Evolutionary conservation across 2,113 vertebrate genomes (phyloP).

Genomic region (Sander vitreus): DNA sequence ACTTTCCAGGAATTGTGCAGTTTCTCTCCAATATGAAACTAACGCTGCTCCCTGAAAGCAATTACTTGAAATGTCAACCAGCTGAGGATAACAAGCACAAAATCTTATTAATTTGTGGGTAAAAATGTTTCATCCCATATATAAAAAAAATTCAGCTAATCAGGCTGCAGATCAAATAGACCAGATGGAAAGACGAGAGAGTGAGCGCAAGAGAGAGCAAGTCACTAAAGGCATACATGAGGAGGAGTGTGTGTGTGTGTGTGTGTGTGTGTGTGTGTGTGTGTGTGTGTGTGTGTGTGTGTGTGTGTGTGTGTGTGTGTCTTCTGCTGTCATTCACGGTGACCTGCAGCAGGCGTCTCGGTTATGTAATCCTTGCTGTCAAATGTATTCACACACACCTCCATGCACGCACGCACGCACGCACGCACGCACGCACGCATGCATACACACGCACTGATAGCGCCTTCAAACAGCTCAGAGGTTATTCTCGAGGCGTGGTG

Average conservation of each 20-base stretch:
- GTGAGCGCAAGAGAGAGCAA: no score
- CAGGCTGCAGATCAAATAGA: not conserved
- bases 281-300: conserved; percentile 1
- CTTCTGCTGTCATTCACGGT: conserved; percentile 62
- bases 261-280: no score
- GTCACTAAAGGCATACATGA: no score
- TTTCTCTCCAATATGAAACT: not conserved
- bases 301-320: conserved; percentile 31
- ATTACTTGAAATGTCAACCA: no score
- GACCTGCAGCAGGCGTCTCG: conserved; percentile 69
- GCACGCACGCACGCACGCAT: conserved; percentile 22
- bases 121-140: no score
- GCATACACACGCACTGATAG: conserved; percentile 7
- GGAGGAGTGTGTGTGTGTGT: no score
- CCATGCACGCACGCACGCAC: conserved; percentile 11
- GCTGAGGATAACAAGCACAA: no score
- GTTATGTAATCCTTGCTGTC: conserved; percentile 74
- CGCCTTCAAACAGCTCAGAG: conserved; percentile 49
- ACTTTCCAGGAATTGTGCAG: conserved; percentile 24
- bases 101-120: no score
- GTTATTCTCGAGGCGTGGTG: conserved; percentile 48
- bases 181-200: not conserved
- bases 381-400: conserved; percentile 66
- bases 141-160: not conserved
- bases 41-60: no score